These are phyloP conservation scores for Lophochroa leadbeateri DNA, from an alignment of 2,113 vertebrate species.

Conservation along the genomic window DNA sequence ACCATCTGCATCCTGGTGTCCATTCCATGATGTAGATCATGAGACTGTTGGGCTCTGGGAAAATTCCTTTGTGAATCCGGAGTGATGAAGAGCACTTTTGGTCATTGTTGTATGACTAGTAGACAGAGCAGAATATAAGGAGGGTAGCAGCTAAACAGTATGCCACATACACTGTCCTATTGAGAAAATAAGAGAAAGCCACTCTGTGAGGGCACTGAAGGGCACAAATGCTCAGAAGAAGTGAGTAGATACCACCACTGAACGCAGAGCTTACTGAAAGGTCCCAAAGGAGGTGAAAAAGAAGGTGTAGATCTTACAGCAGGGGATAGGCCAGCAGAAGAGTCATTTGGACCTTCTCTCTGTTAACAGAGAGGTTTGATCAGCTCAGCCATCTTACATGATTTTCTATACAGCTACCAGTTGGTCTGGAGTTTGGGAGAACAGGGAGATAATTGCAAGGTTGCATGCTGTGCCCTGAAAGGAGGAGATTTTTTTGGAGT, in stretches of 20 bases:
- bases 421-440: neutral
- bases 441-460: neutral
- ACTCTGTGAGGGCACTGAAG: neutral
- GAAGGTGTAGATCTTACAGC: neutral
- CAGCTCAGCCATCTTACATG: neutral
- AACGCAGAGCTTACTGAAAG: accelerated
- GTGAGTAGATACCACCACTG: neutral
- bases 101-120: neutral
- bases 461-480: neutral
- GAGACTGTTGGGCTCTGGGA: neutral
- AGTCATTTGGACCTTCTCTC: neutral
- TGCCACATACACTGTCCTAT: too few species aligned
- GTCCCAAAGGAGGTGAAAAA: neutral
- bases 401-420: neutral
- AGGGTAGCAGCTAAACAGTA: neutral
- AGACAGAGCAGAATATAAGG: neutral
- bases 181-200: neutral
- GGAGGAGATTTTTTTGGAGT: neutral
- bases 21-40: neutral
- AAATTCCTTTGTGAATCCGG: neutral
- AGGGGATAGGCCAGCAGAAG: neutral
- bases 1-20: neutral
- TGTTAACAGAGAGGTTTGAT: neutral
- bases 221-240: neutral
- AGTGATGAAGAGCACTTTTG: neutral